A percentile compares a stretch with the other conserved stretches of the same genome.
phyloP scores from a whole-genome alignment of 2,797 vertebrate species.

The Lithobates pipiens region DNA sequence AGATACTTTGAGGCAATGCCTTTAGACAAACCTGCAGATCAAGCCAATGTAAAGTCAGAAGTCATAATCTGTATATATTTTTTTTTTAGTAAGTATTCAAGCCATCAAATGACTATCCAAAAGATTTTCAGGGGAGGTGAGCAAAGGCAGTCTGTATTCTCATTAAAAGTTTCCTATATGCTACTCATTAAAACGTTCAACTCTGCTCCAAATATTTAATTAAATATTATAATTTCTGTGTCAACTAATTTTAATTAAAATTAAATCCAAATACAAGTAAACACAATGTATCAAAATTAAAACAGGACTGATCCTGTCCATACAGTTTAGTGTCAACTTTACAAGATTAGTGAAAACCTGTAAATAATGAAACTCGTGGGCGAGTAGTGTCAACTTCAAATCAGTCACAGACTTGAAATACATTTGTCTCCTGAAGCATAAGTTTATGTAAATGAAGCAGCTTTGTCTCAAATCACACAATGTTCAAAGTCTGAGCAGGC shows the following conservation, averaged over 20 bases:
- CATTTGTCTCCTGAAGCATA: slow-evolving; percentile 8
- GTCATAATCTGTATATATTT: neutral
- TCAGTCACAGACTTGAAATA: slow-evolving; percentile 1
- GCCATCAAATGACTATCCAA: neutral
- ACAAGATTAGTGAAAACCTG: neutral
- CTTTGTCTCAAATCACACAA: slow-evolving; percentile 20
- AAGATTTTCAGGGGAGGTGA: no score
- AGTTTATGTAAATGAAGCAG: slow-evolving; percentile 6
- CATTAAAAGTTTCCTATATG: no score
- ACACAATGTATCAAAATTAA: neutral
- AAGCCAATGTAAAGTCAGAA: neutral
- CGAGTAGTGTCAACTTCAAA: neutral
- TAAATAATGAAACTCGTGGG: neutral
- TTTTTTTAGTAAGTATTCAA: neutral
- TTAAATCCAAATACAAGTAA: neutral
- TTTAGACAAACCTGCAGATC: no score
- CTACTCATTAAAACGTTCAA: no score
- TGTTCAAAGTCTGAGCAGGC: slow-evolving; percentile 13
- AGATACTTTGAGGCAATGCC: no score
- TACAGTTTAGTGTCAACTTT: neutral
- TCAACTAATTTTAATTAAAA: neutral
- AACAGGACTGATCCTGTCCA: neutral
- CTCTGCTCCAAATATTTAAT: neutral
- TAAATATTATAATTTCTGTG: neutral
- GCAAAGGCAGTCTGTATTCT: no score